phyloP scores from a whole-genome alignment of 2,797 vertebrate species.

The Coranthus polyacanthus region DNA sequence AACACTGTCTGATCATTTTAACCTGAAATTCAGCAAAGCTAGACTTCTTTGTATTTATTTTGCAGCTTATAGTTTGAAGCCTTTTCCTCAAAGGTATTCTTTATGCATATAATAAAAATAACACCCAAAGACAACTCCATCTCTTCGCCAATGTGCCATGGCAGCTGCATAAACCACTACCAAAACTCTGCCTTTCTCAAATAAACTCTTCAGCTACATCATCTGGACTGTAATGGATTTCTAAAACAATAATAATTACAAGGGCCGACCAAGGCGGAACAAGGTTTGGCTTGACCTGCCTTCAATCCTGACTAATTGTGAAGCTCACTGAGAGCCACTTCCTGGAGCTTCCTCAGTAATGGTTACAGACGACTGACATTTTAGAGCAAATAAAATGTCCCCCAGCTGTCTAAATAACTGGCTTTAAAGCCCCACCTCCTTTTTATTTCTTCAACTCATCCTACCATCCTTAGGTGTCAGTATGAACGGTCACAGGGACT shows the following conservation, averaged over 20 bases:
- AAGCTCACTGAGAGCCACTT: constrained; percentile 73
- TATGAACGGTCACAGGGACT: constrained; percentile 33
- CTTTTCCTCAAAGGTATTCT: background rate
- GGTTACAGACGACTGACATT: constrained; percentile 77
- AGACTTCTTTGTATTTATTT: background rate
- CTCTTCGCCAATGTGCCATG: constrained; percentile 32
- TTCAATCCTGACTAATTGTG: constrained; percentile 78
- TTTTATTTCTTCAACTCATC: constrained; percentile 54
- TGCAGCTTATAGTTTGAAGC: background rate
- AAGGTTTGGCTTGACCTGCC: constrained; percentile 69
- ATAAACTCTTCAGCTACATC: constrained; percentile 75
- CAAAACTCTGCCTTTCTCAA: constrained; percentile 71
- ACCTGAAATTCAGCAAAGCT: background rate
- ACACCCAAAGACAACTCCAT: constrained; percentile 7
- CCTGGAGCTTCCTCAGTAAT: constrained; percentile 82
- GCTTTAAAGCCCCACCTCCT: constrained; percentile 42
- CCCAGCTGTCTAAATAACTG: constrained; percentile 83
- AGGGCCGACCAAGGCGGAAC: constrained; percentile 73
- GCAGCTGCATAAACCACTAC: constrained; percentile 77
- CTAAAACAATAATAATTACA: constrained; percentile 84
- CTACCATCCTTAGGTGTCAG: constrained; percentile 27
- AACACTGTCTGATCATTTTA: background rate
- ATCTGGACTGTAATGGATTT: constrained; percentile 79
- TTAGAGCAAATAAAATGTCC: constrained; percentile 80
- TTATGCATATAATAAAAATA: constrained; percentile 6